Conservation (phyloP, 2,797 vertebrate genomes). For the Myotis myotis region DNA sequence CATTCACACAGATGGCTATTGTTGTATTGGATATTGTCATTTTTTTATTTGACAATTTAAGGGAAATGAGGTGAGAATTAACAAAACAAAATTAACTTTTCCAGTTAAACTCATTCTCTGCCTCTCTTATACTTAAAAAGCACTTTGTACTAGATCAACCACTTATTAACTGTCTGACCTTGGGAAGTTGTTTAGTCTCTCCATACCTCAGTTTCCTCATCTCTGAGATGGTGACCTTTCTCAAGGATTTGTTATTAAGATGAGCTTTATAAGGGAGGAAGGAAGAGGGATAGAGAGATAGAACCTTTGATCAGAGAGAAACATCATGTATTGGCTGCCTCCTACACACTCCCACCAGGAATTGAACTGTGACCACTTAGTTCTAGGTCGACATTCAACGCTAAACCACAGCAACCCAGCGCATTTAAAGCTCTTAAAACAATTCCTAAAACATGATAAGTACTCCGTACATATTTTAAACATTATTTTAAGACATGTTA, state of each 20-base stretch:
- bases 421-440: slow-evolving; percentile 28
- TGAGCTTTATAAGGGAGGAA: neutral
- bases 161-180: neutral
- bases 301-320: too few relatives aligned
- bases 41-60: neutral
- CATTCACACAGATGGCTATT: neutral
- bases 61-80: neutral
- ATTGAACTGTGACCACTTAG: too few relatives aligned
- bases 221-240: neutral
- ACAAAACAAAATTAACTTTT: neutral
- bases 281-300: too few relatives aligned
- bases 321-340: too few relatives aligned
- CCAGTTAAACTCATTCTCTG: neutral
- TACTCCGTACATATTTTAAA: neutral
- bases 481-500: neutral
- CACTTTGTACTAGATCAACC: neutral
- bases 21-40: neutral
- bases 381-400: too few relatives aligned
- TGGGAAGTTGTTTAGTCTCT: neutral
- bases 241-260: neutral
- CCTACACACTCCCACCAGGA: too few relatives aligned
- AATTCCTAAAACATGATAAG: neutral
- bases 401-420: neutral
- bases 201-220: neutral
- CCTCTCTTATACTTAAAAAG: neutral